These are phyloP conservation scores for Myodes glareolus DNA, from an alignment of 2,113 vertebrate species.

Conservation along the genomic window DNA sequence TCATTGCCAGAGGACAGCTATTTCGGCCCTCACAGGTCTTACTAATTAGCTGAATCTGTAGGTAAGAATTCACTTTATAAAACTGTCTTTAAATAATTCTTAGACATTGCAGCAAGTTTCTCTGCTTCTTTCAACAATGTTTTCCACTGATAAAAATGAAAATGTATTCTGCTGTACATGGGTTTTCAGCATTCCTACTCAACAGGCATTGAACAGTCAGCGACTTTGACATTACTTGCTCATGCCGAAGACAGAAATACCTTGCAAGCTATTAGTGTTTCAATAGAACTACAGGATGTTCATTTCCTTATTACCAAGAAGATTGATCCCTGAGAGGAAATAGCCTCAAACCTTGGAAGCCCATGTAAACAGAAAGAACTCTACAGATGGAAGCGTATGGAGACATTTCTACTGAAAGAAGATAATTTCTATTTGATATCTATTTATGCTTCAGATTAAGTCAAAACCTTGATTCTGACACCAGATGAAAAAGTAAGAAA, in stretches of 20 bases:
- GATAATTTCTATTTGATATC: neutral
- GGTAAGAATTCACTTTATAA: slow-evolving; percentile 14
- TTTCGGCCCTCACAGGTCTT: neutral
- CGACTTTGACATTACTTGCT: neutral
- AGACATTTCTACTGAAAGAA: slow-evolving; percentile 52
- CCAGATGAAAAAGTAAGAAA: slow-evolving; percentile 30
- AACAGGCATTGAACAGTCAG: neutral
- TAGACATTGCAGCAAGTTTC: neutral
- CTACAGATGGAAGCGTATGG: slow-evolving; percentile 5
- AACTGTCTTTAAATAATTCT: slow-evolving; percentile 43
- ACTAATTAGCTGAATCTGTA: slow-evolving; percentile 21
- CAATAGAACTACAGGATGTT: neutral
- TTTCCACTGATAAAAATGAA: slow-evolving; percentile 37
- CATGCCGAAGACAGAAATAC: neutral
- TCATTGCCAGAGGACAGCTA: neutral
- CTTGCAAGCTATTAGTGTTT: neutral
- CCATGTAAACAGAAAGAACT: slow-evolving; percentile 30
- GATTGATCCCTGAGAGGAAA: slow-evolving; percentile 23
- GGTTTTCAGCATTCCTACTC: neutral
- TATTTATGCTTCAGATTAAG: slow-evolving; percentile 20
- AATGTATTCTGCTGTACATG: neutral
- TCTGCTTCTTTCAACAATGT: slow-evolving; percentile 7
- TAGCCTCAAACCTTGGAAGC: slow-evolving; percentile 37
- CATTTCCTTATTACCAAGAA: neutral
- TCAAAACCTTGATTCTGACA: slow-evolving; percentile 38